Base-by-base conservation (phyloP, 2,888 invertebrate species). In the Caenorhabditis sulstoni region DNA sequence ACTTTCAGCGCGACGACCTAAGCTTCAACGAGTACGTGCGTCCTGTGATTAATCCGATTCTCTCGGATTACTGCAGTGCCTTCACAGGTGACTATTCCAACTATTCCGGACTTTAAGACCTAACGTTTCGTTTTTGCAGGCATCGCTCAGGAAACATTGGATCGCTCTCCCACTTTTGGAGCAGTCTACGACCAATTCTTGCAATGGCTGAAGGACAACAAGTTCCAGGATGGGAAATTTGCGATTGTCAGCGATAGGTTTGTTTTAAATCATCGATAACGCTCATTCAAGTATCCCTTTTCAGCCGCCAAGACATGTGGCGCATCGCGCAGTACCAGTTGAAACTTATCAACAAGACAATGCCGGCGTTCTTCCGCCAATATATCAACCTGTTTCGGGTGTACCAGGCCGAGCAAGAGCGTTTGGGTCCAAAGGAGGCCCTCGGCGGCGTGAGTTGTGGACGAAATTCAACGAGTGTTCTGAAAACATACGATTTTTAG, bases 271-370 rank as follows among this genome's bases (percentile, higher is more conserved):
- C 3, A 29, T 3, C 3, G 7, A 29, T 3, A 29, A 7, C 29
- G 29, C 7, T 29, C 4, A 29, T 3, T 35, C 35, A 12, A 53
- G 35, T 9, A 35, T 1, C n/a, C 14, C n/a, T n/a, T 55, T 45
- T 29, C 45, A 58, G 73, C 52, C 57, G 73, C 35, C 73, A 73
- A 16, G 73, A 73, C 29, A 58, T 73, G 73, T 73, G 64, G 64
- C 37, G 58, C 35, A 73, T 73, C n/a, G 73, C 73, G 3, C 73
- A 73, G 23, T 73, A 62, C 20, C 73, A 73, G n/a, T 23, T 73
- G n/a, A n/a, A 23, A 3, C 29, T 62, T n/a, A 11, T 29, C n/a
- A 47, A 20, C 12, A 35, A 16, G 4, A 1, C n/a, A 0, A 29
- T 73, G 57, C 73, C 73, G 0, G 1, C 73, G 1, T 64, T 64